phyloP scores from a whole-genome alignment of 2,888 invertebrate genomes.

The Ariolimax columbianus region DNA sequence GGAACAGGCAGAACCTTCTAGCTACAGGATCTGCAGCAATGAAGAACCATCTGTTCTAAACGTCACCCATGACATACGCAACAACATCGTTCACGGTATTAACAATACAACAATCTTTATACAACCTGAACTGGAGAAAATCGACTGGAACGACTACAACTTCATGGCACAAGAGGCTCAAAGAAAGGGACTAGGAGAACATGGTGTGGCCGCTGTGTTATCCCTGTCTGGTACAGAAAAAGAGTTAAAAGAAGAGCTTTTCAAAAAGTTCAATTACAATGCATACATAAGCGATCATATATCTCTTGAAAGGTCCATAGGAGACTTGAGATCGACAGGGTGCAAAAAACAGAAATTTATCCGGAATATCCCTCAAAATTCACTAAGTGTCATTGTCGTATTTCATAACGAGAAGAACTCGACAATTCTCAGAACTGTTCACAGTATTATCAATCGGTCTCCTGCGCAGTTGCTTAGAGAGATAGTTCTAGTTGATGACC shows the following conservation, averaged over 20 bases:
- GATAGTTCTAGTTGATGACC: slow-evolving; percentile 52
- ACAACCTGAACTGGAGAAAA: background rate
- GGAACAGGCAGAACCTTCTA: too few relatives aligned
- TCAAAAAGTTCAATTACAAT: slow-evolving; percentile 7
- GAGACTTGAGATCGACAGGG: slow-evolving; percentile 6
- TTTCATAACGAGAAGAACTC: slow-evolving; percentile 51
- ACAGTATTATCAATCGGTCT: slow-evolving; percentile 44
- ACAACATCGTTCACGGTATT: background rate
- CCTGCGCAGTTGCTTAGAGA: slow-evolving; percentile 41
- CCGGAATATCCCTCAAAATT: slow-evolving; percentile 8
- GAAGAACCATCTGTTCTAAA: too few relatives aligned
- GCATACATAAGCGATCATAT: slow-evolving; percentile 26
- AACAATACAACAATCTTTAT: background rate
- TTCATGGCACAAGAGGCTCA: slow-evolving; percentile 10
- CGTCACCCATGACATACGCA: too few relatives aligned
- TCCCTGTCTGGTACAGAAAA: background rate
- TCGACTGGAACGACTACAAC: slow-evolving; percentile 9
- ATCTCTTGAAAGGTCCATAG: slow-evolving; percentile 25
- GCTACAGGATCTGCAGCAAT: too few relatives aligned
- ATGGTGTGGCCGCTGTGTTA: background rate
- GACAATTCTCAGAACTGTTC: slow-evolving; percentile 46
- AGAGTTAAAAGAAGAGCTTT: background rate
- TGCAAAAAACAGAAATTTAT: slow-evolving; percentile 24
- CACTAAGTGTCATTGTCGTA: slow-evolving; percentile 43
- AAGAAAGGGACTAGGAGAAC: slow-evolving; percentile 28